Evolutionary conservation across 2,797 vertebrate genomes (phyloP).

Genomic region (Aselliscus stoliczkanus): DNA sequence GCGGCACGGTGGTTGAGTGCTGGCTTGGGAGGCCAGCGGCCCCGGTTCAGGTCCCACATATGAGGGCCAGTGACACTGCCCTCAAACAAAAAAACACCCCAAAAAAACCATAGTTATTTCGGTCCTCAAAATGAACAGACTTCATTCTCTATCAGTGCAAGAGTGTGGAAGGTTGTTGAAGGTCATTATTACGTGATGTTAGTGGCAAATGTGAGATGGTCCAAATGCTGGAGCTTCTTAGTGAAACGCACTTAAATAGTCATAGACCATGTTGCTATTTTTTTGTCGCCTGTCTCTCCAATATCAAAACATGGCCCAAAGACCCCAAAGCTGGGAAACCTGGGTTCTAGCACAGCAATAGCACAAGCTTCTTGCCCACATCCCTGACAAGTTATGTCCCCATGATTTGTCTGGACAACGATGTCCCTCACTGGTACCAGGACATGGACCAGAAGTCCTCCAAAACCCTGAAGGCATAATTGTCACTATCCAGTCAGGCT

Average conservation of each 20-base stretch:
- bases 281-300: neutral
- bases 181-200: accelerated
- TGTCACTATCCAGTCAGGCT: accelerated
- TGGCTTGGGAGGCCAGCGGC: no score
- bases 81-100: no score
- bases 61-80: no score
- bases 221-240: no score
- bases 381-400: accelerated
- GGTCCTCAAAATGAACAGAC: neutral
- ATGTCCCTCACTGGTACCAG: accelerated
- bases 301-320: no score
- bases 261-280: accelerated
- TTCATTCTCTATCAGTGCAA: neutral
- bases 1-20: no score
- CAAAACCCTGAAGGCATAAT: accelerated
- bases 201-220: neutral
- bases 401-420: accelerated
- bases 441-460: no score
- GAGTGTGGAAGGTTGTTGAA: accelerated
- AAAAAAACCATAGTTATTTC: neutral
- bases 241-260: neutral
- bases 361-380: neutral
- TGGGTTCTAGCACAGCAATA: accelerated
- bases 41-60: no score
- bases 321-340: neutral